phyloP scores from a whole-genome alignment of 2,113 vertebrate species.

The Plestiodon gilberti region DNA sequence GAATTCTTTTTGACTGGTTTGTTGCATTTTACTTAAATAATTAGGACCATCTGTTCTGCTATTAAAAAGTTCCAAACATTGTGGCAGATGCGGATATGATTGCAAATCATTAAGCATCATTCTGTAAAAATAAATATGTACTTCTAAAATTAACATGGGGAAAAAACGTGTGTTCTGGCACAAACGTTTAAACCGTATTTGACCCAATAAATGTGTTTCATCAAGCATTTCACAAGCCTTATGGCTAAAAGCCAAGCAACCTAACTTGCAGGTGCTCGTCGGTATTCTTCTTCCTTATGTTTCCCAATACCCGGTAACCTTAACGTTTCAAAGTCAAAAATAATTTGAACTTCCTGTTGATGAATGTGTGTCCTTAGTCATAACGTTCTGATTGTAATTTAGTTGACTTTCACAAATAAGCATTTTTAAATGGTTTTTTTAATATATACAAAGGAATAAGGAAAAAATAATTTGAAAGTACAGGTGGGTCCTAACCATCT shows the following conservation, averaged over 20 bases:
- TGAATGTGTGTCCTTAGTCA: not conserved
- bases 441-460: too few species aligned
- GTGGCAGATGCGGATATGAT: conserved; percentile 25
- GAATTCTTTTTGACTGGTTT: conserved; percentile 48
- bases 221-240: not conserved
- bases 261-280: not conserved
- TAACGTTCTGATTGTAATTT: not conserved
- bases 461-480: too few species aligned
- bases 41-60: conserved; percentile 58
- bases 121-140: conserved; percentile 30
- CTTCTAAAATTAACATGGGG: conserved; percentile 22
- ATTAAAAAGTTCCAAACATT: conserved; percentile 43
- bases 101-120: conserved; percentile 50
- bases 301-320: not conserved
- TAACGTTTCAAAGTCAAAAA: not conserved
- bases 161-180: not conserved
- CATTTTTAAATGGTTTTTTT: too few species aligned
- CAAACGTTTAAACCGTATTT: conserved; percentile 19
- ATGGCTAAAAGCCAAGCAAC: not conserved
- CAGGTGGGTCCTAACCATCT: too few species aligned
- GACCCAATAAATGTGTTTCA: conserved; percentile 9
- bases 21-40: conserved; percentile 59
- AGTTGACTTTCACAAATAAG: not conserved
- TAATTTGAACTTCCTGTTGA: not conserved
- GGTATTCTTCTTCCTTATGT: not conserved